Evolutionary conservation across 2,797 vertebrate species (phyloP).

Genomic region (Enteromius thamalakanensis): DNA sequence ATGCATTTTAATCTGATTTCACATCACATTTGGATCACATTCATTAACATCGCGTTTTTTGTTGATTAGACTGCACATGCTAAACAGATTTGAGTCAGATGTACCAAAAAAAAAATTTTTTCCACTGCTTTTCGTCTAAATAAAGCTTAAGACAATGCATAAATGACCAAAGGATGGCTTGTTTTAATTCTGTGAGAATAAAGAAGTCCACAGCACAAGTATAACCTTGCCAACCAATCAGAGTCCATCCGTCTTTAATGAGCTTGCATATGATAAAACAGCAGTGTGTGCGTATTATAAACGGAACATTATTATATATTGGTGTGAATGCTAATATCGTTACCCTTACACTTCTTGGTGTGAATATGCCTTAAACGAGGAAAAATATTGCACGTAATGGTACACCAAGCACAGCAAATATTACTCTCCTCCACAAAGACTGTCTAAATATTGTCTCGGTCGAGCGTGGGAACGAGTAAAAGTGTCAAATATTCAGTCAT

Average conservation of each 20-base stretch:
- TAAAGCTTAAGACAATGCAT: background rate
- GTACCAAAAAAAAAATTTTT: no score
- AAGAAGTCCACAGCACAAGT: background rate
- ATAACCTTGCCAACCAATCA: background rate
- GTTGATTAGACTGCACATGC: background rate
- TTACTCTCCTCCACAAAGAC: conserved; percentile 23
- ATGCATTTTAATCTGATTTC: background rate
- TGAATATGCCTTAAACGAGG: background rate
- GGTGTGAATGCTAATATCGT: background rate
- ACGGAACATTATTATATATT: background rate
- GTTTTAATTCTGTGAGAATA: background rate
- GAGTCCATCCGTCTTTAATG: background rate
- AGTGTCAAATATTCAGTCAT: conserved; percentile 70
- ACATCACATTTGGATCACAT: background rate
- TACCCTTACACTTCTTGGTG: background rate
- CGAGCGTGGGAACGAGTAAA: conserved; percentile 73
- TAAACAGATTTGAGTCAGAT: background rate
- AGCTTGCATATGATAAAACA: background rate
- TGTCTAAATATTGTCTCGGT: conserved; percentile 21
- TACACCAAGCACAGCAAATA: conserved; percentile 36
- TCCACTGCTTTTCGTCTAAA: background rate
- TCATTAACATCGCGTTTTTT: background rate
- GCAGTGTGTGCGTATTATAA: background rate
- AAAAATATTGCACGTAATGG: conserved; percentile 33
- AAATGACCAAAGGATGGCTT: background rate